phyloP scores from a whole-genome alignment of 1,140 invertebrate genomes.

The Papilio xuthus region DNA sequence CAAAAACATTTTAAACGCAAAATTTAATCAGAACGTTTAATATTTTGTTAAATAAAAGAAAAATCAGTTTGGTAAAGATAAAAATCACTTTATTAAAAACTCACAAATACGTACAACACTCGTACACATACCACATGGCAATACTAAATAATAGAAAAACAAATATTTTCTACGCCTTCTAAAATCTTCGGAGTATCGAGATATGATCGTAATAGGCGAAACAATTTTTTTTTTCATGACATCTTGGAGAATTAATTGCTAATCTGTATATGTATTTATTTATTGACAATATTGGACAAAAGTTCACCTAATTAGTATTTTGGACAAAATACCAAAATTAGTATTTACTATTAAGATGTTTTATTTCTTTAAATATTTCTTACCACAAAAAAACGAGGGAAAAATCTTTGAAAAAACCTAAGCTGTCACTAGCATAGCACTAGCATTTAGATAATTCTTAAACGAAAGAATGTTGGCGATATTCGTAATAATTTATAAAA shows the following conservation, averaged over 20 bases:
- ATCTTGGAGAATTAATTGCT: neutral
- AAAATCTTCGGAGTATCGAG: neutral
- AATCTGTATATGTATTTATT: neutral
- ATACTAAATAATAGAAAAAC: slow-evolving; percentile 27
- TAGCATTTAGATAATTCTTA: neutral
- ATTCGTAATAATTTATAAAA: neutral
- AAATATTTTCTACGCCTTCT: neutral
- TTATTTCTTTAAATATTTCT: neutral
- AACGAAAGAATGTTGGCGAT: neutral
- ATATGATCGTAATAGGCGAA: neutral
- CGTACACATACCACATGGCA: slow-evolving; percentile 37
- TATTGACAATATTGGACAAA: slow-evolving; percentile 4
- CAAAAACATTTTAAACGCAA: no score
- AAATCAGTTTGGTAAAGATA: slow-evolving; percentile 51
- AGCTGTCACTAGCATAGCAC: no score
- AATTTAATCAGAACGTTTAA: neutral
- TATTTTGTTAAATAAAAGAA: slow-evolving; percentile 40
- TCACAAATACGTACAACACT: slow-evolving; percentile 56
- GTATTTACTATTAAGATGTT: no score
- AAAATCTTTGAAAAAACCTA: neutral
- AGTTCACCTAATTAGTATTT: neutral
- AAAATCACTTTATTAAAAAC: slow-evolving; percentile 66
- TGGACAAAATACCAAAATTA: neutral
- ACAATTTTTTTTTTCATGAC: no score
- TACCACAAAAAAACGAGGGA: neutral